Evolutionary conservation across 2,888 invertebrate genomes (phyloP).

Genomic region (Platypus cylindrus): DNA sequence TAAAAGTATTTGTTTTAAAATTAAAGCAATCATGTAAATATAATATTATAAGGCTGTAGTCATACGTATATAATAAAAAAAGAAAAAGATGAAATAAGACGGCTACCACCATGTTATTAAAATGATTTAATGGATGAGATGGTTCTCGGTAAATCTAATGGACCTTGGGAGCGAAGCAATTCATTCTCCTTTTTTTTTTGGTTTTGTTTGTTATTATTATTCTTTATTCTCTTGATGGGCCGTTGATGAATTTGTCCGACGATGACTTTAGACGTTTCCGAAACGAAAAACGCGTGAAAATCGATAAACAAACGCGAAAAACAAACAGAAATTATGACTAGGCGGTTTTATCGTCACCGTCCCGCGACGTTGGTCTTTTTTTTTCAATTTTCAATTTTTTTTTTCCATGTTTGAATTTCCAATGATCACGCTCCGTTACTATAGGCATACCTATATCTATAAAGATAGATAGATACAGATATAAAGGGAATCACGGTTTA

Average conservation of each 20-base stretch:
- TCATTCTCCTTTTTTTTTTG: too few relatives aligned
- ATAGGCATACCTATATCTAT: too few relatives aligned
- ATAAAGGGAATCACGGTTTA: too few relatives aligned
- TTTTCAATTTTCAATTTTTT: too few relatives aligned
- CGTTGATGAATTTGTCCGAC: conserved; percentile 8
- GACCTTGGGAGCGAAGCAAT: conserved; percentile 8
- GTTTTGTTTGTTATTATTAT: too few relatives aligned
- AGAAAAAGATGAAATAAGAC: too few relatives aligned
- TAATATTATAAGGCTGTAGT: conserved; percentile 1
- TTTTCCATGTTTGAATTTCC: too few relatives aligned
- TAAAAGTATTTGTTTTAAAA: conserved; percentile 11
- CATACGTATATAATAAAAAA: too few relatives aligned
- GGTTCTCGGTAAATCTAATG: conserved; percentile 11
- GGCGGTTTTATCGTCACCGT: neutral
- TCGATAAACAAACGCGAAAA: conserved; percentile 6
- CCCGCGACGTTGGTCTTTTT: too few relatives aligned
- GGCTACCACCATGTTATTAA: conserved; percentile 12
- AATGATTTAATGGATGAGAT: conserved; percentile 12
- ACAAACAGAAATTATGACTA: conserved; percentile 2
- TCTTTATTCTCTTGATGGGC: neutral
- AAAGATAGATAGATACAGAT: too few relatives aligned
- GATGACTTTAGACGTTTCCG: conserved; percentile 6
- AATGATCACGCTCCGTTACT: too few relatives aligned
- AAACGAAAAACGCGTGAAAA: conserved; percentile 4
- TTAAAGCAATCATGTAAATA: conserved; percentile 7